Conservation (phyloP, 2,888 invertebrate genomes). For the Pyralis farinalis region DNA sequence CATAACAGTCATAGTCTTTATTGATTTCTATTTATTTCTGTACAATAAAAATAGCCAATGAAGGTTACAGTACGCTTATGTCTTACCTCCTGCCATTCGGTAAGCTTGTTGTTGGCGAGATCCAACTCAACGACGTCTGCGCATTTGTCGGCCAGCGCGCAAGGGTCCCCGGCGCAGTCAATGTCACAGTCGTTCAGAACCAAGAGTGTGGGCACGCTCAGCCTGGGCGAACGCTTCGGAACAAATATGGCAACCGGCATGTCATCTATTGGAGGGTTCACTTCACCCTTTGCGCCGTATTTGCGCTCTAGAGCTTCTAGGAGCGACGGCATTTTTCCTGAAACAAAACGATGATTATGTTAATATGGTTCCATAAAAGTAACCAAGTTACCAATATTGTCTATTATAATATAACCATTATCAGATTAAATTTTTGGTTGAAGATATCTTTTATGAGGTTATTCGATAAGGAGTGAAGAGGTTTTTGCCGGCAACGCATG, state of each 20-base stretch:
- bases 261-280: conserved; percentile 81
- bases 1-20: too few relatives aligned
- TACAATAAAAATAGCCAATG: too few relatives aligned
- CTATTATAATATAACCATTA: too few relatives aligned
- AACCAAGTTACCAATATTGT: too few relatives aligned
- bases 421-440: too few relatives aligned
- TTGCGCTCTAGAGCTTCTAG: conserved; percentile 94
- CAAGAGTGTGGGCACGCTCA: conserved; percentile 89
- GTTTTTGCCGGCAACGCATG: too few relatives aligned
- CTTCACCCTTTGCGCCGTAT: conserved; percentile 86
- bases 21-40: too few relatives aligned
- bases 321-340: conserved; percentile 89
- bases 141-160: conserved; percentile 90
- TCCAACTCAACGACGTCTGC: conserved; percentile 96
- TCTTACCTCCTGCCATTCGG: conserved; percentile 92
- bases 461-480: too few relatives aligned
- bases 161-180: conserved; percentile 92
- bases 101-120: conserved; percentile 94
- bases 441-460: too few relatives aligned
- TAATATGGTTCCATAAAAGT: too few relatives aligned
- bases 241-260: conserved; percentile 92
- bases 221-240: conserved; percentile 89
- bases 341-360: conserved; percentile 25
- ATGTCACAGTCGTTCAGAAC: conserved; percentile 96
- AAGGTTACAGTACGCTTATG: too few relatives aligned